phyloP scores from a whole-genome alignment of 2,888 invertebrate genomes.

The Drosophila niveifrons region DNA sequence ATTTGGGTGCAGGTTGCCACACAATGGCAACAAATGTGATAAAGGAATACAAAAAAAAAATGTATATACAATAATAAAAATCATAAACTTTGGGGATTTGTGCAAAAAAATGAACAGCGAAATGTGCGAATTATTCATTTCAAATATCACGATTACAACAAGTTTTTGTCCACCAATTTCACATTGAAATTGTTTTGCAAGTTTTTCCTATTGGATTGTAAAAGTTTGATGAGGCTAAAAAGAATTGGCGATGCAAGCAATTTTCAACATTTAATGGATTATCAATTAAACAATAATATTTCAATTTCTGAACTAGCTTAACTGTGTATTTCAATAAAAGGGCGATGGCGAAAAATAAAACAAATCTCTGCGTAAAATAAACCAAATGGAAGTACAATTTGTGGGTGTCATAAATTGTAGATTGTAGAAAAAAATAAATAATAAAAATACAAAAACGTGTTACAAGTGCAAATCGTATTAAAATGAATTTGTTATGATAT shows the following conservation, averaged over 20 bases:
- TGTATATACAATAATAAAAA: constrained; percentile 12
- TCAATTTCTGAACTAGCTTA: neutral
- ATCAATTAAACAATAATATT: constrained; percentile 15
- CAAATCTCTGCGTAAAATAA: neutral
- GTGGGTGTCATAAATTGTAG: neutral
- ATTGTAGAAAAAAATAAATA: neutral
- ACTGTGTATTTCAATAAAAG: neutral
- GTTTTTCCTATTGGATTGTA: constrained; percentile 4
- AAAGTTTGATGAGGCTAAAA: neutral
- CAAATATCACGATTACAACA: constrained; percentile 16
- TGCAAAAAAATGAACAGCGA: constrained; percentile 23
- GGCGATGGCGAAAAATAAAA: neutral
- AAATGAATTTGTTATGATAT: too few species aligned
- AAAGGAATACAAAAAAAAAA: constrained; percentile 36
- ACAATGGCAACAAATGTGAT: constrained; percentile 58
- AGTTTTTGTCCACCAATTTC: constrained; percentile 18
- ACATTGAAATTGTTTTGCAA: constrained; percentile 3
- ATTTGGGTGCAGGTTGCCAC: constrained; percentile 35
- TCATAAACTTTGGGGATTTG: constrained; percentile 17
- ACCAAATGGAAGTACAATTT: neutral
- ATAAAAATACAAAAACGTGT: neutral
- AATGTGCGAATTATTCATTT: constrained; percentile 36
- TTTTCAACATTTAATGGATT: constrained; percentile 12
- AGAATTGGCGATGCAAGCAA: constrained; percentile 3
- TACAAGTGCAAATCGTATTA: too few species aligned